Evolutionary conservation across 2,888 invertebrate genomes (phyloP).

Genomic region (Rhopalosiphum nymphaeae): DNA sequence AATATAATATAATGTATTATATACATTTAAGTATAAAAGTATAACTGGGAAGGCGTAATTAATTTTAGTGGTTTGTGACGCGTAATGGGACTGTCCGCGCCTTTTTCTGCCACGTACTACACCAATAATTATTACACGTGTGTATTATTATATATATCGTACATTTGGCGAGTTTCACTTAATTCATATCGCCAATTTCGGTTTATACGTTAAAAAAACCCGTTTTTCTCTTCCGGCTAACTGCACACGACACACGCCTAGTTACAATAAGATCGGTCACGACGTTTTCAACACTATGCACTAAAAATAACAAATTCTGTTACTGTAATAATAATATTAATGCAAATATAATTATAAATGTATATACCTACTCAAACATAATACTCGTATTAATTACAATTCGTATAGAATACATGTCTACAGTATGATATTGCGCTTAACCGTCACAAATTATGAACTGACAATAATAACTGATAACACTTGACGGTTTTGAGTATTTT

Average conservation of each 20-base stretch:
- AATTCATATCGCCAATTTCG: neutral
- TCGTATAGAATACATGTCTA: neutral
- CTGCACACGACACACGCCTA: neutral
- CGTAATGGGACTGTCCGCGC: constrained; percentile 4
- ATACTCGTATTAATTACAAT: neutral
- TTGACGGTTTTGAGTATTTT: neutral
- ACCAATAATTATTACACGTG: neutral
- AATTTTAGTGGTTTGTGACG: neutral
- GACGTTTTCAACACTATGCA: neutral
- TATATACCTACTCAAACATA: neutral
- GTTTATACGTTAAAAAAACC: neutral
- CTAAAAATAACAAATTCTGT: neutral
- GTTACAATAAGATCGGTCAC: neutral
- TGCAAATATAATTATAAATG: neutral
- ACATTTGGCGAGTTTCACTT: neutral
- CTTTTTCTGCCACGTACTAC: neutral
- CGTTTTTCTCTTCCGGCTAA: neutral
- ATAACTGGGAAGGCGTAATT: neutral
- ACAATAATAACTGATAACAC: neutral
- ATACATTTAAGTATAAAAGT: neutral
- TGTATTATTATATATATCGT: neutral
- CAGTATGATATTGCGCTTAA: neutral
- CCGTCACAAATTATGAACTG: neutral
- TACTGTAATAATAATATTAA: neutral
- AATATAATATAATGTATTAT: neutral